Base-by-base conservation (phyloP, 2,797 vertebrate genomes). In the Tokudaia tokunoshimensis region DNA sequence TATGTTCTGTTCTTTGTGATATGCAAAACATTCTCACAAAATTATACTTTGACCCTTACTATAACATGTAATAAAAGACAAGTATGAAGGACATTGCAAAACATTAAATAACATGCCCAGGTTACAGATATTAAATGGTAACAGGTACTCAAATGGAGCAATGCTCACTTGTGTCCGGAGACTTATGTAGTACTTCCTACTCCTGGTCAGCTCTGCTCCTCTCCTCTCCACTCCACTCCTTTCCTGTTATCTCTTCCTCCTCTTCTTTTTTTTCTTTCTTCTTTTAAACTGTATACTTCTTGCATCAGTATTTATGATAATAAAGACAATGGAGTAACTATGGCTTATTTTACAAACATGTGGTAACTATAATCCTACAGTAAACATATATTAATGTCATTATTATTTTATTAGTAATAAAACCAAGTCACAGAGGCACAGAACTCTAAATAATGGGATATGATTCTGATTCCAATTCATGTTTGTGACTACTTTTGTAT, bases 101-200 rank as follows among this genome's bases (percentile, higher is more conserved):
- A 75, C n/a, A 76, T 84, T 92, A 81, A 82, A 78, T 59, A 34
- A 26, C 4, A 26, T 47, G 22, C 7, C 26, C 44, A 78, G 13
- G 44, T 15, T 29, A 92, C 29, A 34, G 59, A 84, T 81, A 63
- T 57, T 79, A 89, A 79, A 37, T 88, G 61, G 37, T 50, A 93
- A 24, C 72, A 93, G 37, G 59, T 57, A 78, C 47, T 90, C 15
- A 70, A 88, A 92, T 85, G 57, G n/a, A 89, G 87, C 75, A 14
- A 31, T 79, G 85, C 82, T 92, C 34, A 52, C 37, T 31, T 89
- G 0, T 84, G 14, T 52, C 37, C 67, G 20, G 41, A 82, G 22
- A 41, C 70, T 95, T 37, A 88, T 75, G n/a, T 83, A 41, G 2
- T n/a, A 41, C 11, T 15, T 47, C 61, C 0, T 88, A 65, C 94